Evolutionary conservation across 2,888 invertebrate genomes (phyloP), one percentile per base, ranked within the genome.

Genomic region (Nomada ruficornis): DNA sequence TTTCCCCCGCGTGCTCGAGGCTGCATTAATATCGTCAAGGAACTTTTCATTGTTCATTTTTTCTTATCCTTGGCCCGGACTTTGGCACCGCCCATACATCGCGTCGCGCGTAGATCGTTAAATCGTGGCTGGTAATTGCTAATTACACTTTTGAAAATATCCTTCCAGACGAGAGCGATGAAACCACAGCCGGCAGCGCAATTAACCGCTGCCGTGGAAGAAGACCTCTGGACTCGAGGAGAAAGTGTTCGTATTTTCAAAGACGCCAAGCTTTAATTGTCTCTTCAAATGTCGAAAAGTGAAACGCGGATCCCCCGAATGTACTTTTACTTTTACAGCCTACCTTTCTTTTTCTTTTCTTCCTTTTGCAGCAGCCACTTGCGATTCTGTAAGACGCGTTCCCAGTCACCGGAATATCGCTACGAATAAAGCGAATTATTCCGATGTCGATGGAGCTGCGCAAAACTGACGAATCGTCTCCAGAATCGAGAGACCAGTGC

Each of bases 401-500:
- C 15, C 15, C 15, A 15, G 47, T 47, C 15, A 47, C 13, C 15
- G 47, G 13, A 47, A 1, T 47, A 10, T 47, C 47, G 47, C 47
- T 1, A 47, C 47, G 47, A 15, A 13, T 47, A 13, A 15, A 13
- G 47, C 3, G 47, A 47, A 47, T 47, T 1, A 47, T 47, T 13
- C 47, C 47, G 15, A 47, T 13, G 47, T 36, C 36, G 36, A 36
- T 36, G 36, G 36, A 36, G 36, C 11, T 47, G 47, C 15, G 15
- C 47, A 36, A 29, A 26, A 54, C 44, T 57, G 75, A 54, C 80
- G 68, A 59, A 75, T 71, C 10, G 60, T 50, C 63, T 70, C 55
- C 18, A 74, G 77, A 80, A 86, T 86, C 80, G 36, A 7, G 36
- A 36, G 36, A 7, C 36, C 36, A 36, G 36, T 36, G 36, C 36